Evolutionary conservation across 2,113 vertebrate genomes (phyloP).

Genomic region (Capreolus pygargus): DNA sequence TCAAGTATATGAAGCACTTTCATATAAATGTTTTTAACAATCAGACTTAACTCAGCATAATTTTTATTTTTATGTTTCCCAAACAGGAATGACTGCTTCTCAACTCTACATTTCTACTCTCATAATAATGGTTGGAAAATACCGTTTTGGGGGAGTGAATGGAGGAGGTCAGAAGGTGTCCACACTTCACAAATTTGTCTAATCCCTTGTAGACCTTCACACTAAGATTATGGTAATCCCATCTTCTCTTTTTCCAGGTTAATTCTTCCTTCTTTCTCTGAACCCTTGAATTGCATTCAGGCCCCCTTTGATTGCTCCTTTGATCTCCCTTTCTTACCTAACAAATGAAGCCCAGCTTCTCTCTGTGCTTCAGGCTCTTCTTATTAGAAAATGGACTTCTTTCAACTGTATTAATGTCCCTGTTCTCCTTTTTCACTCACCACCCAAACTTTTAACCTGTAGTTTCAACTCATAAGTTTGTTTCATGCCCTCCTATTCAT

Average conservation of each 20-base stretch:
- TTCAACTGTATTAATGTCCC: neutral
- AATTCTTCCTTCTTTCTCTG: neutral
- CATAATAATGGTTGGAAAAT: neutral
- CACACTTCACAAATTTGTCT: neutral
- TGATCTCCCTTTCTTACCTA: neutral
- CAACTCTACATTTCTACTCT: neutral
- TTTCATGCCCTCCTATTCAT: neutral
- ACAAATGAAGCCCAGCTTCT: neutral
- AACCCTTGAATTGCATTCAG: neutral
- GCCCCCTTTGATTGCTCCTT: neutral
- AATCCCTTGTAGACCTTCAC: neutral
- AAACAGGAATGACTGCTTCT: neutral
- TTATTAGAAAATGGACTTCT: neutral
- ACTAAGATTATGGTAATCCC: neutral
- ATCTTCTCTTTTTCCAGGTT: neutral
- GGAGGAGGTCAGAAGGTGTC: neutral
- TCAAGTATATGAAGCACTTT: slow-evolving; percentile 8
- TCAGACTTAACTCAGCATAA: slow-evolving; percentile 25
- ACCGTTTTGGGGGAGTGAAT: neutral
- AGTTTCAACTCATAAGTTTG: neutral
- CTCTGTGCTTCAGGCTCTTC: neutral
- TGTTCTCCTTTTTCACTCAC: neutral
- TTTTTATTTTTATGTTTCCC: slow-evolving; percentile 1
- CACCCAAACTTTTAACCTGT: neutral
- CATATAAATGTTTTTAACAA: neutral